Base-by-base conservation (phyloP, 2,113 vertebrate species). In the Archilochus colubris region DNA sequence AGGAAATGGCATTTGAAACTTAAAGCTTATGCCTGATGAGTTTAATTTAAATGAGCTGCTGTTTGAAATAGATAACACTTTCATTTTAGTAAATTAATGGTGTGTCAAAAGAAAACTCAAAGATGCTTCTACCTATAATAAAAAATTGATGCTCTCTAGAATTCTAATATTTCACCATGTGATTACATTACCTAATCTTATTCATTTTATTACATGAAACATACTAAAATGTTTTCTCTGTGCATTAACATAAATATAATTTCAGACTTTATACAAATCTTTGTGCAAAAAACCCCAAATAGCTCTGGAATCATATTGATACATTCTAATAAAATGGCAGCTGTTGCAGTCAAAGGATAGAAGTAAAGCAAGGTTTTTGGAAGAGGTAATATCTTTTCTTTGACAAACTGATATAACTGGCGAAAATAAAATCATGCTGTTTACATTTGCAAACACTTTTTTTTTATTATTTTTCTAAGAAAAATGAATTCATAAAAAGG, bases 11-110 rank as follows among this genome's bases (percentile, higher is more conserved):
- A 97, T 97, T 98, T 96, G 68, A 86, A 97, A 97, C 40, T 61
- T 95, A 90, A 94, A 88, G 91, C 86, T 97, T 93, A 73, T 83
- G 72, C 66, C 88, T 96, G 93, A 96, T 94, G 94, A 96, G 75
- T 97, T 97, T 94, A 95, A 98, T 96, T 97, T 97, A 97, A 97
- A 97, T 97, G 90, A 95, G 80, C 76, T 96, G 66, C 87, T 98
- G 95, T 98, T 97, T 96, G 95, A 97, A 97, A 94, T 54, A 97
- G 95, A 97, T 97, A 97, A 97, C 92, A 59, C 76, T 96, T 98
- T 94, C 94, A 87, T 96, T 97, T 97, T 78, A 94, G 69, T 74
- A 97, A 95, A 94, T 95, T 97, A 97, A 95, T 96, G 88, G 91
- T 89, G 83, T 95, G 79, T 75, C 95, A 95, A 96, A 96, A 96